Percentiles rank a stretch among this genome's conserved stretches.
Evolutionary conservation across 1,140 invertebrate genomes (phyloP).

Genomic region (Drosophila bipectinata): DNA sequence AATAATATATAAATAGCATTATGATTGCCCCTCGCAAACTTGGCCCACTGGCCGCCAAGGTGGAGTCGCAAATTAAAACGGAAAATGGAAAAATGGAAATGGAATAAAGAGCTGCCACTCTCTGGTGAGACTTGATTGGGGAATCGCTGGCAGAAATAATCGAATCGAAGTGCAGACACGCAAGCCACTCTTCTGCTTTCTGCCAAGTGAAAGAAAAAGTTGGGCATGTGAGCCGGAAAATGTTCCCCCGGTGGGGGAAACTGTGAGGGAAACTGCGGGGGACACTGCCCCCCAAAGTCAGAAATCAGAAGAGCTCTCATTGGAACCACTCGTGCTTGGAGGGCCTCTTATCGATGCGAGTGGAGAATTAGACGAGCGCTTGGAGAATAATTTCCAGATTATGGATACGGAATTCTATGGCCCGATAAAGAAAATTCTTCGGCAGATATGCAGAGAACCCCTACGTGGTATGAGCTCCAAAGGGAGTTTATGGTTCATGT

Average conservation of each 20-base stretch:
- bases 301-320: too few species aligned
- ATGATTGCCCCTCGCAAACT: slow-evolving; percentile 40
- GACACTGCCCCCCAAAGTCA: too few species aligned
- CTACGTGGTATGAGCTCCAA: too few species aligned
- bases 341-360: too few species aligned
- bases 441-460: too few species aligned
- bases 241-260: neutral
- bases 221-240: slow-evolving; percentile 27
- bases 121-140: neutral
- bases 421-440: too few species aligned
- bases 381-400: too few species aligned
- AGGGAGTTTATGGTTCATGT: too few species aligned
- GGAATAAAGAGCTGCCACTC: slow-evolving; percentile 28
- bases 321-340: too few species aligned
- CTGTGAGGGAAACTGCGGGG: too few species aligned
- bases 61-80: slow-evolving; percentile 27
- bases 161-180: slow-evolving; percentile 32
- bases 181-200: slow-evolving; percentile 45
- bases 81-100: slow-evolving; percentile 35
- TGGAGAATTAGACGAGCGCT: too few species aligned
- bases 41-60: slow-evolving; percentile 65
- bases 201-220: slow-evolving; percentile 74
- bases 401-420: too few species aligned
- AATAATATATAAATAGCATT: neutral
- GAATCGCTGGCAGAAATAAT: slow-evolving; percentile 33